phyloP scores from a whole-genome alignment of 2,113 vertebrate species.

The Calyptomena viridis region DNA sequence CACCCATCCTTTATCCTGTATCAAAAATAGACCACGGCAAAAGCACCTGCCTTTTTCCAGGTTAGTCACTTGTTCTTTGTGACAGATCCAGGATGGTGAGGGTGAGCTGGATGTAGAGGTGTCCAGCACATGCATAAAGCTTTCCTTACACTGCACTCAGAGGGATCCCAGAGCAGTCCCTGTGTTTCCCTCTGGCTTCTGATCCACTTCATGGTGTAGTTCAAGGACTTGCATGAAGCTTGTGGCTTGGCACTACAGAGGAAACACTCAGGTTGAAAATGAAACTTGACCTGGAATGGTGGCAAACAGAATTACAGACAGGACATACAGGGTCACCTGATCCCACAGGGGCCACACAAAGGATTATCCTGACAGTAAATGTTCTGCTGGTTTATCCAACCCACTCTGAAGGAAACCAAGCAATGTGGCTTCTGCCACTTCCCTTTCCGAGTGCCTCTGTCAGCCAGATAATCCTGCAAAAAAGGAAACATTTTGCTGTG shows the following conservation, averaged over 20 bases:
- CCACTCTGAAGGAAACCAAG: background rate
- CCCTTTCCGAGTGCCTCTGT: background rate
- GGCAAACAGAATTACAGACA: background rate
- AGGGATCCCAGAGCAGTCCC: background rate
- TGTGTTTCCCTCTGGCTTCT: background rate
- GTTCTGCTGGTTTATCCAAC: background rate
- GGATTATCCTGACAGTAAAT: background rate
- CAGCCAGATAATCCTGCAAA: background rate
- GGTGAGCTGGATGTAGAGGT: background rate
- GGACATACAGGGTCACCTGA: background rate
- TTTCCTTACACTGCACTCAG: background rate
- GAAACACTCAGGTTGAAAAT: background rate
- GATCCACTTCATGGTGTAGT: background rate
- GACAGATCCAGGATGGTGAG: background rate
- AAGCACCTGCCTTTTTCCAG: background rate
- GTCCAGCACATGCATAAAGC: background rate
- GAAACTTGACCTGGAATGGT: background rate
- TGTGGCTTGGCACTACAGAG: background rate
- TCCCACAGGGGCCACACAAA: background rate
- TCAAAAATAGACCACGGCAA: background rate
- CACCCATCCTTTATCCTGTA: background rate
- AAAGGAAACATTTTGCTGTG: background rate
- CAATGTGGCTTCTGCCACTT: slow-evolving; percentile 21
- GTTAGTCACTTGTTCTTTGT: background rate
- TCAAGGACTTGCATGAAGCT: background rate